Evolutionary conservation across 2,888 invertebrate species (phyloP).

Genomic region (Galerucella nymphaeae): DNA sequence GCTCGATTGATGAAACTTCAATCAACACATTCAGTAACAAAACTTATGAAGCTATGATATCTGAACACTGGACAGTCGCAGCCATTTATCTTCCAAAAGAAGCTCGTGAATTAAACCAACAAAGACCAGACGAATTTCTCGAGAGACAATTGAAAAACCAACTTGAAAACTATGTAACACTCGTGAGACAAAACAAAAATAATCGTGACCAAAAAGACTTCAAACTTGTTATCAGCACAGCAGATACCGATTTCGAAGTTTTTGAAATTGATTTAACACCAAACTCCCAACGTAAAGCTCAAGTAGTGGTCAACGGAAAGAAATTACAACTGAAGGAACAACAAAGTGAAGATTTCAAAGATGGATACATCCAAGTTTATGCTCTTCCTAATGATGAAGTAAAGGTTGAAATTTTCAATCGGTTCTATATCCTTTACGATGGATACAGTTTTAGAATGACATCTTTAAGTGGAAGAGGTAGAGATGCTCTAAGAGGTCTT

Average conservation of each 20-base stretch:
- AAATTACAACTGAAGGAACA: slow-evolving; percentile 57
- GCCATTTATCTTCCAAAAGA: slow-evolving; percentile 66
- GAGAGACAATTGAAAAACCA: slow-evolving; percentile 57
- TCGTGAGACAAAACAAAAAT: slow-evolving; percentile 61
- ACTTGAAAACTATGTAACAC: slow-evolving; percentile 61
- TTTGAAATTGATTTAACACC: slow-evolving; percentile 62
- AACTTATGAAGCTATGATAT: slow-evolving; percentile 67
- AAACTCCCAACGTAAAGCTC: slow-evolving; percentile 52
- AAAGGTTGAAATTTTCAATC: slow-evolving; percentile 67
- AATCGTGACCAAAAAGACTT: slow-evolving; percentile 64
- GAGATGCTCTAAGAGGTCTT: slow-evolving; percentile 71
- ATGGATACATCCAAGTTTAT: slow-evolving; percentile 65
- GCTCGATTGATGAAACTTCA: slow-evolving; percentile 70
- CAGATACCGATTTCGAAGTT: slow-evolving; percentile 57
- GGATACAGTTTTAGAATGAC: slow-evolving; percentile 68
- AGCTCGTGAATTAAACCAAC: slow-evolving; percentile 55
- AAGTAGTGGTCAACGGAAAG: slow-evolving; percentile 65
- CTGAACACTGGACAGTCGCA: slow-evolving; percentile 72
- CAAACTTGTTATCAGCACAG: slow-evolving; percentile 63
- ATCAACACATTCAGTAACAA: slow-evolving; percentile 76
- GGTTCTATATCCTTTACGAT: slow-evolving; percentile 70
- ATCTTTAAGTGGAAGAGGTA: slow-evolving; percentile 62
- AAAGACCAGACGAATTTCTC: slow-evolving; percentile 48
- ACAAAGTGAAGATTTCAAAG: slow-evolving; percentile 54
- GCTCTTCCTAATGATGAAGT: slow-evolving; percentile 68